These are phyloP conservation scores for Anguilla japonica DNA, from an alignment of 2,113 vertebrate genomes.

Conservation along the genomic window DNA sequence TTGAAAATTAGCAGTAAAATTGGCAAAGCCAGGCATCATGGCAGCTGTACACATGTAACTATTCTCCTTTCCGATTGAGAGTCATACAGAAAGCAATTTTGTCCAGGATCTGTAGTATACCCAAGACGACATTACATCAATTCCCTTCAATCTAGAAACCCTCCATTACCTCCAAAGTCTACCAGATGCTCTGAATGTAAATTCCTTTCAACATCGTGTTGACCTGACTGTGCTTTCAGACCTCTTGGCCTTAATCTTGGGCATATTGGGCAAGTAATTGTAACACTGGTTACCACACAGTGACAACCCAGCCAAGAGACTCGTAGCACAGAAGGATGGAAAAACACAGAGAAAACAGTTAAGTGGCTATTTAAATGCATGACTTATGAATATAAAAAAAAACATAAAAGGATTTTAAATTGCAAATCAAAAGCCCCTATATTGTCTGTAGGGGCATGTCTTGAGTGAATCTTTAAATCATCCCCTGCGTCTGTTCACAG, in stretches of 20 bases:
- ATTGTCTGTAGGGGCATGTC: neutral
- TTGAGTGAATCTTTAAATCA: neutral
- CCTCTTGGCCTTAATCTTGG: neutral
- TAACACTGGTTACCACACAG: neutral
- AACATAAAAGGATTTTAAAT: constrained; percentile 20
- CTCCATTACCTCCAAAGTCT: neutral
- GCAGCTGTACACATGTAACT: neutral
- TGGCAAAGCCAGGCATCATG: neutral
- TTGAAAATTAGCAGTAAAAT: neutral
- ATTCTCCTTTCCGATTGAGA: neutral
- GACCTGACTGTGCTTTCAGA: neutral
- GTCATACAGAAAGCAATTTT: neutral
- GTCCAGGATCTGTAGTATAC: neutral
- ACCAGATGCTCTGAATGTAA: neutral
- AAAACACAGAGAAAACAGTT: neutral
- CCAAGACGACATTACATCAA: neutral
- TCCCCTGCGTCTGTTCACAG: neutral
- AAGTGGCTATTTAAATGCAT: constrained; percentile 10
- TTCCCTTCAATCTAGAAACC: neutral
- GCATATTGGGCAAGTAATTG: neutral
- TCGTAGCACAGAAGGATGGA: neutral
- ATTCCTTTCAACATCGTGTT: neutral
- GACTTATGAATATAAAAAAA: constrained; percentile 25
- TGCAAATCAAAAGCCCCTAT: constrained; percentile 6
- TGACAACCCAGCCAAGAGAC: neutral